Evolutionary conservation across 1,140 invertebrate species (phyloP), one percentile per base, ranked within the genome.

Genomic region (Camponotus floridanus): DNA sequence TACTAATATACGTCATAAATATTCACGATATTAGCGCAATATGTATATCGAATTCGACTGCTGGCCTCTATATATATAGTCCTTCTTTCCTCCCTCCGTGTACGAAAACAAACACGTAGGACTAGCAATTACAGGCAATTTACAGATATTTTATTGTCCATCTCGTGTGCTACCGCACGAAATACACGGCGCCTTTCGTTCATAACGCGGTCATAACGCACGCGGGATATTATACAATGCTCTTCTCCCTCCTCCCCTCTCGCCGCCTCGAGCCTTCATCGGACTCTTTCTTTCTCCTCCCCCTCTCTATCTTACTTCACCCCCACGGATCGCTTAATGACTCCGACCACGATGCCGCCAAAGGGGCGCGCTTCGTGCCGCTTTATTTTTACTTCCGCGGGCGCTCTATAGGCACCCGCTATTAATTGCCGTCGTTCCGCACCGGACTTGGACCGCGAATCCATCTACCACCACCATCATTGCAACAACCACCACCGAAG

Each of bases 301-400:
- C 9, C 70, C 6, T 13, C 57, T 65, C 42, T 42, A 36, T 42
- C 45, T 39, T 45, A 61, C 45, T 62, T 76, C 73, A 48, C 80
- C 57, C 81, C 86, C 55, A 3, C 67, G 81, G 55, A 68, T 45
- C 85, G 73, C 90, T 91, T 93, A 94, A 93, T 94, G 93, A 93
- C 93, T 93, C 48, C 93, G 92, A 70, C 91, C 88, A 74, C 76
- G 87, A 91, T 91, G 93, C 93, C 93, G 93, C 92, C 92, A 92
- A 92, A 94, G 92, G 89, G 92, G 90, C 86, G 81, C 90, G 88
- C 88, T 92, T 94, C 92, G 90, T 94, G 91, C 90, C 91, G 91
- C 91, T 94, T 94, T 93, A 94, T 94, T 94, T 94, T 92, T 92
- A 94, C 93, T 94, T 94, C 93, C 93, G 92, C 89, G 88, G 93